These are phyloP conservation scores for Brenthis daphne DNA, from an alignment of 2,888 invertebrate species.

Conservation along the genomic window DNA sequence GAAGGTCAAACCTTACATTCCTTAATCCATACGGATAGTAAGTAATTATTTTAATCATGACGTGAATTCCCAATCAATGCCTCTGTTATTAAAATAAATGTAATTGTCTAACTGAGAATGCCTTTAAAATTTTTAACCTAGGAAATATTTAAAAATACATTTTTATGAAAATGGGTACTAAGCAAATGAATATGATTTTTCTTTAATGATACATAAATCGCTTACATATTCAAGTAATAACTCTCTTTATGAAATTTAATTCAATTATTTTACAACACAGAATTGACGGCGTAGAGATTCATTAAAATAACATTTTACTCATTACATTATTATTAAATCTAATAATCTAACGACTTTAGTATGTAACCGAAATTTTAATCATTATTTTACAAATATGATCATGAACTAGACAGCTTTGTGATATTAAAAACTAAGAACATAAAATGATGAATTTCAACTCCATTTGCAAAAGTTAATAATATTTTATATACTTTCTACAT, in stretches of 20 bases:
- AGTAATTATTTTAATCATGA: too few species aligned
- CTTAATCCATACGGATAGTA: too few species aligned
- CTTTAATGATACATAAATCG: constrained; percentile 29
- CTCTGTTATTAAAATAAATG: not conserved
- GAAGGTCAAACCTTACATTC: too few species aligned
- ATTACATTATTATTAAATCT: constrained; percentile 65
- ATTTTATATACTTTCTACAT: not conserved
- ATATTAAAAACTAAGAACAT: not conserved
- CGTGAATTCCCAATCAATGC: not conserved
- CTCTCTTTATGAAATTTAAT: constrained; percentile 38
- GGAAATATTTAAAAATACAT: constrained; percentile 11
- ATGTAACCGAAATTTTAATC: constrained; percentile 35
- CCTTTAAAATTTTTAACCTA: constrained; percentile 15
- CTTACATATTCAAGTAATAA: constrained; percentile 31
- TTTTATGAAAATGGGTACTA: constrained; percentile 29
- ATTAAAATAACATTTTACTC: constrained; percentile 66
- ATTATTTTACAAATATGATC: constrained; percentile 31
- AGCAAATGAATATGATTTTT: constrained; percentile 31
- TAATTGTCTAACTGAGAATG: not conserved
- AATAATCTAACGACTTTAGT: constrained; percentile 52
- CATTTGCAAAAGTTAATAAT: not conserved
- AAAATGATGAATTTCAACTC: not conserved
- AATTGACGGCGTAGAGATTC: constrained; percentile 81
- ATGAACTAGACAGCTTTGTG: not conserved
- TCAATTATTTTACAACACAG: constrained; percentile 75